phyloP scores from a whole-genome alignment of 2,888 invertebrate genomes.

The Steinernema scapterisci region DNA sequence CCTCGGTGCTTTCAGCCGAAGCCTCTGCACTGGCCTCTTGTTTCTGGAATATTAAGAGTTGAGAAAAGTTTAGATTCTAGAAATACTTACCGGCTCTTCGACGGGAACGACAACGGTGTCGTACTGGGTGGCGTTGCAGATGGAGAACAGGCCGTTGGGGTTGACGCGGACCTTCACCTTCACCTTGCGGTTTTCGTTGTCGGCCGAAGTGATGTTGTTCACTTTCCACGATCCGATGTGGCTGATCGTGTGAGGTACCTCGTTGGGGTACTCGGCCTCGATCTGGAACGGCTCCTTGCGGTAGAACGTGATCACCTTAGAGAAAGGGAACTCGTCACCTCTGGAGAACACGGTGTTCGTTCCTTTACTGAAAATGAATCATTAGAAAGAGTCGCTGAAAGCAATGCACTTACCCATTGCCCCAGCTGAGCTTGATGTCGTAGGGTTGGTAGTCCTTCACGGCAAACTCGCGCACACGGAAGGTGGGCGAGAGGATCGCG shows the following conservation, averaged over 20 bases:
- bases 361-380: not conserved
- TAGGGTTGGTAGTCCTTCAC: conserved; percentile 84
- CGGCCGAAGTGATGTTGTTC: conserved; percentile 76
- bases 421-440: conserved; percentile 26
- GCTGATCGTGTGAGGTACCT: conserved; percentile 76
- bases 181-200: conserved; percentile 82
- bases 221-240: conserved; percentile 68
- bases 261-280: conserved; percentile 80
- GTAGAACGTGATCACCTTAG: conserved; percentile 90
- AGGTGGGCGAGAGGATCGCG: conserved; percentile 95
- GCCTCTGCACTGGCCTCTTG: not conserved
- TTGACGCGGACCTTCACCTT: conserved; percentile 94
- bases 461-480: conserved; percentile 91
- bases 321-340: conserved; percentile 86
- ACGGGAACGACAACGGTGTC: conserved; percentile 62
- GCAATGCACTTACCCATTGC: not conserved
- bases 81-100: conserved; percentile 49
- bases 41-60: not conserved
- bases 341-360: conserved; percentile 77
- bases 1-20: conserved; percentile 37
- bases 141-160: conserved; percentile 86
- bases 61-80: not conserved
- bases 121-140: conserved; percentile 81
- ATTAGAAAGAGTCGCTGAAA: not conserved
- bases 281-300: conserved; percentile 85